Conservation (phyloP, 2,888 invertebrate genomes). For the Bhutanitis thaidina region DNA sequence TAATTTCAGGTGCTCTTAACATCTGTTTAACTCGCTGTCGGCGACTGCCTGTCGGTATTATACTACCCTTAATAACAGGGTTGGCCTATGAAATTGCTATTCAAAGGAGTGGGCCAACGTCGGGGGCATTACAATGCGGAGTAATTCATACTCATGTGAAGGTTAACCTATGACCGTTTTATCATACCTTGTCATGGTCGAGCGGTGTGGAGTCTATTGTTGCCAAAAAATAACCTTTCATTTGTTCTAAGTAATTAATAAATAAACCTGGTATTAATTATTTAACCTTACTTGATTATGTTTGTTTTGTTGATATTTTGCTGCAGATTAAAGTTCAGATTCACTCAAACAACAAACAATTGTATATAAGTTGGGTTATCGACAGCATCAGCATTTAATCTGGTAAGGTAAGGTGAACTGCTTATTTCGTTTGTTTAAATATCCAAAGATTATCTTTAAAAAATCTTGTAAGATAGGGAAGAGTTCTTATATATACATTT, state of each 20-base stretch:
- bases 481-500: no score
- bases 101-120: conserved; percentile 52
- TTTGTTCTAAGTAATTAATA: neutral
- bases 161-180: conserved; percentile 52
- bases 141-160: conserved; percentile 59
- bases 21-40: conserved; percentile 51
- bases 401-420: no score
- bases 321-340: no score
- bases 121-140: conserved; percentile 49
- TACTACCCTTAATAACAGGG: conserved; percentile 64
- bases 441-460: no score
- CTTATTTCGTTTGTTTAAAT: no score
- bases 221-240: conserved; percentile 2
- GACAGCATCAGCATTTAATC: no score
- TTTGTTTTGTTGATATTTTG: no score
- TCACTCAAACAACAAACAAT: no score
- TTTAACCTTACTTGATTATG: no score
- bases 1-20: conserved; percentile 48
- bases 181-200: conserved; percentile 44
- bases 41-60: conserved; percentile 55
- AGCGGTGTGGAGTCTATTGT: conserved; percentile 21
- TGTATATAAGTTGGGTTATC: no score
- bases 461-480: no score
- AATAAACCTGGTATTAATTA: neutral
- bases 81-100: conserved; percentile 61